These are phyloP conservation scores for Oscheius sp. DNA, from an alignment of 2,888 invertebrate genomes.

Conservation along the genomic window DNA sequence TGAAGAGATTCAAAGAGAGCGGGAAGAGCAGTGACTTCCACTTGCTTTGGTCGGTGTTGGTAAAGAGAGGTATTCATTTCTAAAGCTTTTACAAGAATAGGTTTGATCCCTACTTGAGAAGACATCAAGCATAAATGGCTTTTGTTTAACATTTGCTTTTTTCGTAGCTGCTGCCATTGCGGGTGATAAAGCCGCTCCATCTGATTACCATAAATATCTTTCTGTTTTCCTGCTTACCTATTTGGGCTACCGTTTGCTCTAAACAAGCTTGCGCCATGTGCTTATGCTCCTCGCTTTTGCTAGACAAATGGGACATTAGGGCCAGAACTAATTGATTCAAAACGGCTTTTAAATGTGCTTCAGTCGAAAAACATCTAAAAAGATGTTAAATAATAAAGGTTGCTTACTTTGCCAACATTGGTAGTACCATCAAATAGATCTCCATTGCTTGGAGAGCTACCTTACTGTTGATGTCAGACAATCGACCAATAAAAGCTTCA, in stretches of 20 bases:
- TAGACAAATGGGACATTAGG: conserved; percentile 50
- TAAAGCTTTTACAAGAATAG: conserved; percentile 15
- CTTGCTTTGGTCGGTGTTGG: conserved; percentile 49
- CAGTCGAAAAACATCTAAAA: conserved; percentile 48
- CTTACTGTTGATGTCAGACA: conserved; percentile 52
- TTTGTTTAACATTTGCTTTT: conserved; percentile 53
- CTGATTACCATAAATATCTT: conserved; percentile 12
- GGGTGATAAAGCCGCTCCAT: conserved; percentile 43
- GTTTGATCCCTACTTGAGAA: conserved; percentile 30
- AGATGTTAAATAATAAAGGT: not conserved
- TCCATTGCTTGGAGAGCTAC: conserved; percentile 52
- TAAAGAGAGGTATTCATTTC: conserved; percentile 47
- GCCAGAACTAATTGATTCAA: conserved; percentile 49
- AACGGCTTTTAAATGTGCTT: conserved; percentile 50
- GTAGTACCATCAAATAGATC: conserved; percentile 45
- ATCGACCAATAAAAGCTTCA: conserved; percentile 51
- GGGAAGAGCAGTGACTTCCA: conserved; percentile 51
- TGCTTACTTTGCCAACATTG: conserved; percentile 43
- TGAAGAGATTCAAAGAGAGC: conserved; percentile 48
- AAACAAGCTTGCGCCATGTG: conserved; percentile 47
- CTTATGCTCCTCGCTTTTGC: conserved; percentile 53
- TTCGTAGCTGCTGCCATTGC: conserved; percentile 50
- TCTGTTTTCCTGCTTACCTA: conserved; percentile 32
- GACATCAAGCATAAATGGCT: conserved; percentile 40
- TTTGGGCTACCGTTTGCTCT: conserved; percentile 40